Percentiles rank a stretch among this genome's conserved stretches.
phyloP scores from a whole-genome alignment of 2,113 vertebrate species.

The Pica pica region DNA sequence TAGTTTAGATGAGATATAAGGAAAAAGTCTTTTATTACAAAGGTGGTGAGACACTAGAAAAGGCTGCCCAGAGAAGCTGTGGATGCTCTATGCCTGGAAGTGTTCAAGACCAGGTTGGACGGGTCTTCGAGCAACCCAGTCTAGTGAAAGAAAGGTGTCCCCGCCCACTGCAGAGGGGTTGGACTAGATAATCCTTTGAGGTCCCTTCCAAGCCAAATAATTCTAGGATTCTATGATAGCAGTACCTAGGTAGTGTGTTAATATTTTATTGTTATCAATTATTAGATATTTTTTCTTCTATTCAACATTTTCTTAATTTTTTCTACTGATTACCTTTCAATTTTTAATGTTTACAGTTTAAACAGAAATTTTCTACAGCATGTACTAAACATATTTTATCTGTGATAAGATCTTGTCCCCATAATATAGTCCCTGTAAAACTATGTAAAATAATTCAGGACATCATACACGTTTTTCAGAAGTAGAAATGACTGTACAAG shows the following conservation, averaged over 20 bases:
- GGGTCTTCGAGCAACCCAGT: background rate
- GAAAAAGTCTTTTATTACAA: background rate
- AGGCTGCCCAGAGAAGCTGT: background rate
- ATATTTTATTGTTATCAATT: background rate
- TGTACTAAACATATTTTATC: background rate
- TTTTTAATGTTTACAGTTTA: background rate
- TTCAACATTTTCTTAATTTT: background rate
- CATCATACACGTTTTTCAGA: background rate
- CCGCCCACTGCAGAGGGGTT: background rate
- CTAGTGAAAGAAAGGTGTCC: background rate
- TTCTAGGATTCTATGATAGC: background rate
- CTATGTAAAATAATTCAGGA: background rate
- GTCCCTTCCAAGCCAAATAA: background rate
- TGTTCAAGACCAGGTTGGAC: background rate
- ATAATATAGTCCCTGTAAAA: background rate
- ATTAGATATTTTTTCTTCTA: background rate
- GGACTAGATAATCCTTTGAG: background rate
- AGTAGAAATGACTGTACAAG: background rate
- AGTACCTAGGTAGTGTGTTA: background rate
- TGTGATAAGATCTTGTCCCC: background rate
- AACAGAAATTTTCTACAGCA: background rate
- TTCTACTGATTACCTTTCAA: rapidly evolving
- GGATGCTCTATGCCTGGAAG: background rate
- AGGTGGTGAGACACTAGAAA: background rate
- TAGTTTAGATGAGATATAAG: background rate